Evolutionary conservation across 2,888 invertebrate species (phyloP).

Genomic region (Tinea semifulvella): DNA sequence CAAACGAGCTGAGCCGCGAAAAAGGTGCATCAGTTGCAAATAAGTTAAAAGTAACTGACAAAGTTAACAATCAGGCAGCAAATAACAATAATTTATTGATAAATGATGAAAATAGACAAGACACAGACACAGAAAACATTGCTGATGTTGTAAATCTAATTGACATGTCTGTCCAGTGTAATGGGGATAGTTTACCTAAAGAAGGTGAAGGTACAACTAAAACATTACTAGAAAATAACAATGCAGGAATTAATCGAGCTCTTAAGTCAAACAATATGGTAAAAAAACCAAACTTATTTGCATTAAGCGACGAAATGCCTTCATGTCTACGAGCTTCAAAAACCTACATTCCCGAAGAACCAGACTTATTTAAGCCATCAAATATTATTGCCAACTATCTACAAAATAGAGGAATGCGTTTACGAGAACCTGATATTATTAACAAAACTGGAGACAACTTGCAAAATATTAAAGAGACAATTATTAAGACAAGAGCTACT

Average conservation of each 20-base stretch:
- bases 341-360: conserved; percentile 24
- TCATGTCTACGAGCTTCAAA: conserved; percentile 40
- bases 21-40: conserved; percentile 32
- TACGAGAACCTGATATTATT: conserved; percentile 30
- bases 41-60: conserved; percentile 25
- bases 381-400: conserved; percentile 51
- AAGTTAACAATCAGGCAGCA: neutral
- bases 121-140: neutral
- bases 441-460: conserved; percentile 30
- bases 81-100: neutral
- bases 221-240: conserved; percentile 24
- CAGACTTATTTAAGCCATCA: conserved; percentile 31
- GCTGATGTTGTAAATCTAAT: too few species aligned
- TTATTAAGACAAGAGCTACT: conserved; percentile 36
- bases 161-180: conserved; percentile 55
- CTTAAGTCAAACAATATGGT: conserved; percentile 27
- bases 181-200: conserved; percentile 30
- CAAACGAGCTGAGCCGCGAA: conserved; percentile 52
- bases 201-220: conserved; percentile 44
- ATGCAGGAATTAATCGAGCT: conserved; percentile 22
- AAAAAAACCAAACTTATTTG: conserved; percentile 45
- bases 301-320: conserved; percentile 56
- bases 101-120: neutral
- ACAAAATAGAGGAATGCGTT: conserved; percentile 42
- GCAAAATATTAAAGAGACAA: conserved; percentile 44